Percentiles rank a stretch among this genome's conserved stretches.
These are phyloP conservation scores for Phrynosoma blainvillii DNA, from an alignment of 2,113 vertebrate species.

Conservation along the genomic window DNA sequence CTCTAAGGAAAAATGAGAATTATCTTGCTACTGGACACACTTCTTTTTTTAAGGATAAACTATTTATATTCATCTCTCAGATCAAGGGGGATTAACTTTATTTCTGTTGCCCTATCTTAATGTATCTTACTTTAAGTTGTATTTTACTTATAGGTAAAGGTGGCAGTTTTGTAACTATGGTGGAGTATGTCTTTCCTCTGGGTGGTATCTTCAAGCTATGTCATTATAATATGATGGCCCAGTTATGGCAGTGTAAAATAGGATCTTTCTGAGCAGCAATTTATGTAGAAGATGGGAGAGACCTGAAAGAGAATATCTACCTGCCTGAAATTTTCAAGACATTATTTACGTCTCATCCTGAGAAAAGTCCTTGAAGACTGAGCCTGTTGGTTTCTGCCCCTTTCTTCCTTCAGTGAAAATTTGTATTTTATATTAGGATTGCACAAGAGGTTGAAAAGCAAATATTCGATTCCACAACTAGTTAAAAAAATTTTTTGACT, in stretches of 20 bases:
- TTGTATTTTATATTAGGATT: not conserved
- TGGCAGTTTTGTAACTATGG: not conserved
- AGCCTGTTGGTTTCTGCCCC: not conserved
- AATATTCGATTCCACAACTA: not conserved
- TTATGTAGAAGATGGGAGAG: not conserved
- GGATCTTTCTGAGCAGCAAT: not conserved
- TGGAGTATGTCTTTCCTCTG: not conserved
- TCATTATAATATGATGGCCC: not conserved
- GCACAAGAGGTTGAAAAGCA: not conserved
- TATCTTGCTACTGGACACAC: not conserved
- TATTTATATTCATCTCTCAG: not conserved
- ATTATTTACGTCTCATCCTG: not conserved
- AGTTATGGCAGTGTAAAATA: not conserved
- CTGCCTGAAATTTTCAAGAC: not conserved
- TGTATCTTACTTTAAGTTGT: not conserved
- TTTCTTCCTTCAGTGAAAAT: not conserved
- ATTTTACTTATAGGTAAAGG: not conserved
- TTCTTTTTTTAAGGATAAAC: not conserved
- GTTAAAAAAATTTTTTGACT: not conserved
- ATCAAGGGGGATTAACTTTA: not conserved
- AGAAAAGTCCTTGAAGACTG: not conserved
- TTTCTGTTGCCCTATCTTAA: not conserved
- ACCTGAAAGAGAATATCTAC: not conserved
- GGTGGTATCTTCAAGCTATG: rapidly evolving
- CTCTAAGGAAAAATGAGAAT: not conserved